Evolutionary conservation across 2,888 invertebrate genomes (phyloP), one percentile per base, ranked within the genome.

Genomic region (Mythimna lalbum): DNA sequence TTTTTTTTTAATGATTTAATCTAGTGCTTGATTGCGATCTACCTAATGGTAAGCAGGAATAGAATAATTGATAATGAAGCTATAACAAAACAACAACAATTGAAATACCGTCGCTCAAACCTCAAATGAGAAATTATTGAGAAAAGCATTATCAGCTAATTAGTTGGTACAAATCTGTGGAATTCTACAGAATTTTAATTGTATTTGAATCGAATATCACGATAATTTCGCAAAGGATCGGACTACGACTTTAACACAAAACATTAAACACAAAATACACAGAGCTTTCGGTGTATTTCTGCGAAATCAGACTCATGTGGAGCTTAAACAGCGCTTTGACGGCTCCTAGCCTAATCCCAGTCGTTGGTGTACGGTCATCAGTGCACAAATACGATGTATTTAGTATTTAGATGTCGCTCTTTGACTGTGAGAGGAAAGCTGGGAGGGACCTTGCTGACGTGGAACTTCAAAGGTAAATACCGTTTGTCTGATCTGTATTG

Each of bases 251-350:
- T 14, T 36, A 36, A 47, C 39, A 64, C 64, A 57, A 64, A 39
- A 72, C 23, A 62, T 70, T 43, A 69, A 2, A 69, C 47, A 36
- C 36, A 19, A 75, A 78, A 61, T 71, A 70, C 53, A 49, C 33
- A 21, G 53, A 60, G 21, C 50, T 60, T 27, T 9, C 36, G 5
- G 72, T 72, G 72, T 72, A 76, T 72, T 76, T 76, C 64, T 65
- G 72, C 64, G 49, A 72, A 75, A 62, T 76, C 64, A 64, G 72
- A 64, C 72, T 75, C 63, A 55, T 50, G 63, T 33, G 39, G 19
- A n/a, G 76, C 47, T 64, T 71, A 76, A 64, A 57, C 21, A 57
- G 33, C 65, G 78, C 78, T 76, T 78, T 76, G 78, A 72, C 52
- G 65, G 78, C 62, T 59, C 65, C 52, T 33, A 2, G 59, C 21